These are phyloP conservation scores for Bradysia coprophila DNA, from an alignment of 1,140 invertebrate species.

Conservation along the genomic window DNA sequence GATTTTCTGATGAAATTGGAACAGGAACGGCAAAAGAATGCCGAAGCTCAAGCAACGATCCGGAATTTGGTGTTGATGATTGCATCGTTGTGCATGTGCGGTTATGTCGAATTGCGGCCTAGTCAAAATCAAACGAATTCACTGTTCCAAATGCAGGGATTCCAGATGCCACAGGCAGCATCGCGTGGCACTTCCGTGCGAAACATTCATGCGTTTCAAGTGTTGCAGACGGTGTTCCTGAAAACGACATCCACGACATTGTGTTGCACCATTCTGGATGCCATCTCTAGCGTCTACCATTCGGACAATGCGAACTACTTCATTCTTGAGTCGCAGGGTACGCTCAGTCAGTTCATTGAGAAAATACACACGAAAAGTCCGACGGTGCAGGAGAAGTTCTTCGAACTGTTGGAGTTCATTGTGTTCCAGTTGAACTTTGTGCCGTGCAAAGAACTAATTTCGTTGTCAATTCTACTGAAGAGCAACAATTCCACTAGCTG, in stretches of 20 bases:
- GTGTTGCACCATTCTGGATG: constrained; percentile 82
- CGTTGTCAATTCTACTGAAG: constrained; percentile 82
- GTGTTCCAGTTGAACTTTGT: constrained; percentile 97
- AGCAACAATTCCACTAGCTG: constrained; percentile 57
- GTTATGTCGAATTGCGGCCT: constrained; percentile 71
- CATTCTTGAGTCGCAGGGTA: constrained; percentile 91
- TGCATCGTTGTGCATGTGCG: constrained; percentile 85
- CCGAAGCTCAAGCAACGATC: constrained; percentile 73
- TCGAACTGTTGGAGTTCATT: constrained; percentile 88
- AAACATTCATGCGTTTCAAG: constrained; percentile 91
- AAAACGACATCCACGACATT: constrained; percentile 71
- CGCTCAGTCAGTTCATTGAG: constrained; percentile 88
- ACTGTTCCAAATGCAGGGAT: constrained; percentile 84
- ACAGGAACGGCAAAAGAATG: constrained; percentile 45
- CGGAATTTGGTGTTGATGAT: constrained; percentile 85
- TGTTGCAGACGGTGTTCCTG: constrained; percentile 83
- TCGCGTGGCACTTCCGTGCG: constrained; percentile 75
- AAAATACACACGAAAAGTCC: constrained; percentile 77
- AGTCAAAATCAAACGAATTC: constrained; percentile 70
- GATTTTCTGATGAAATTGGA: constrained; percentile 87
- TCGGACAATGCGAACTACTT: constrained; percentile 98
- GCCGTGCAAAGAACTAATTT: constrained; percentile 96
- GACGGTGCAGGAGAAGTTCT: constrained; percentile 91
- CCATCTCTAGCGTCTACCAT: constrained; percentile 91
- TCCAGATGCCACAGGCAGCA: constrained; percentile 73